Percentiles rank a stretch among this genome's conserved stretches.
These are phyloP conservation scores for Ptychoptera contaminata DNA, from an alignment of 2,888 invertebrate genomes.

Conservation along the genomic window DNA sequence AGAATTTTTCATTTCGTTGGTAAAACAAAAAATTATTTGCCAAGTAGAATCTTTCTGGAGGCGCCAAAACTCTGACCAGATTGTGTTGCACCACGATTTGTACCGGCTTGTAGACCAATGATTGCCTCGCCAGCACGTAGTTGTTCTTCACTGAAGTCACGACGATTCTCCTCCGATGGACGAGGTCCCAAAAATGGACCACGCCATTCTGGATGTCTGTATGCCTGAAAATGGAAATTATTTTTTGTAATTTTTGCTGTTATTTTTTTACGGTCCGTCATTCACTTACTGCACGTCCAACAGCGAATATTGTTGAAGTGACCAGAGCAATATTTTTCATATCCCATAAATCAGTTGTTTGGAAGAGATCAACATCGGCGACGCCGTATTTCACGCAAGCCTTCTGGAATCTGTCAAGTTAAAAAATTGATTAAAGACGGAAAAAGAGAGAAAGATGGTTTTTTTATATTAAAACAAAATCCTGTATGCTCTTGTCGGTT, in stretches of 20 bases:
- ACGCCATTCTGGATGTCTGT: constrained; percentile 70
- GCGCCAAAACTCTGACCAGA: constrained; percentile 80
- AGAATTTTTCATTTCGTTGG: no score
- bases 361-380: constrained; percentile 72
- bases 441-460: background rate
- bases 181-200: constrained; percentile 71
- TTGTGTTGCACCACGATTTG: constrained; percentile 70
- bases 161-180: constrained; percentile 70
- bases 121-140: constrained; percentile 68
- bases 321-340: constrained; percentile 78
- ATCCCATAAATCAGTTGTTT: constrained; percentile 85
- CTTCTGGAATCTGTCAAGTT: constrained; percentile 51
- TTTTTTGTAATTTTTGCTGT: background rate
- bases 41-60: constrained; percentile 62
- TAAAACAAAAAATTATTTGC: constrained; percentile 36
- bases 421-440: background rate
- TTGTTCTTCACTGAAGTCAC: constrained; percentile 68
- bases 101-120: constrained; percentile 77
- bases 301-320: constrained; percentile 71
- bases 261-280: background rate
- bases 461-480: no score
- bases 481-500: no score
- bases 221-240: constrained; percentile 39
- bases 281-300: constrained; percentile 62
- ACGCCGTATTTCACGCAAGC: constrained; percentile 74